Conservation (phyloP, 2,888 invertebrate species). For the Limnephilus rhombicus region DNA sequence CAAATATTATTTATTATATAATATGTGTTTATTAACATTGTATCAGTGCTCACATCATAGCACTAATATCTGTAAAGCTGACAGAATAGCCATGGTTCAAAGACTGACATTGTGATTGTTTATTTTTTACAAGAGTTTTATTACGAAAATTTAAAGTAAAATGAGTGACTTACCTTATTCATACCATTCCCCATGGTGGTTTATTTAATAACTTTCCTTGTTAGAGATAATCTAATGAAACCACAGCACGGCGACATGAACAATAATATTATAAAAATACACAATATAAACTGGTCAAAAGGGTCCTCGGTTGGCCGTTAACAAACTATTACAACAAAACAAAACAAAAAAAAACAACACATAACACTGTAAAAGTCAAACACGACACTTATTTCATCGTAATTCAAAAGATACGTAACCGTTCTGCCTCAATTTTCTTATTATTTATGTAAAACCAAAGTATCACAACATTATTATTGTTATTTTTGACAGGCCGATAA, state of each 20-base stretch:
- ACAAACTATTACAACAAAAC: background rate
- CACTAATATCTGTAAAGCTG: background rate
- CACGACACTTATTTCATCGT: constrained; percentile 15
- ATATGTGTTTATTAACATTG: background rate
- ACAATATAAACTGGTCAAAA: background rate
- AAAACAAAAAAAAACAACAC: constrained; percentile 38
- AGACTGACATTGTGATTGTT: background rate
- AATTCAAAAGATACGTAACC: constrained; percentile 44
- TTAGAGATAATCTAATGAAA: constrained; percentile 2
- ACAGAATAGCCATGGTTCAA: background rate
- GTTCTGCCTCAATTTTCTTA: background rate
- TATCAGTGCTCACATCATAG: background rate
- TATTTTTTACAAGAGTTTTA: background rate
- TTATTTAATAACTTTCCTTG: constrained; percentile 69
- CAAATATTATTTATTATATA: too few relatives aligned
- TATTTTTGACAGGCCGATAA: background rate
- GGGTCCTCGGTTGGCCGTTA: constrained; percentile 2
- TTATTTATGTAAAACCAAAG: background rate
- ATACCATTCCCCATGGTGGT: constrained; percentile 92
- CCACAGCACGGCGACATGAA: background rate
- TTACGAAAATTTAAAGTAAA: constrained; percentile 6
- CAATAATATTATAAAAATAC: background rate
- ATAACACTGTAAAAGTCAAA: constrained; percentile 13
- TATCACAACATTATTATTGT: background rate
- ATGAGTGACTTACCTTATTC: constrained; percentile 84